Evolutionary conservation across 2,888 invertebrate species (phyloP), one percentile per base, ranked within the genome.

Genomic region (Mimumesa dahlbomi): DNA sequence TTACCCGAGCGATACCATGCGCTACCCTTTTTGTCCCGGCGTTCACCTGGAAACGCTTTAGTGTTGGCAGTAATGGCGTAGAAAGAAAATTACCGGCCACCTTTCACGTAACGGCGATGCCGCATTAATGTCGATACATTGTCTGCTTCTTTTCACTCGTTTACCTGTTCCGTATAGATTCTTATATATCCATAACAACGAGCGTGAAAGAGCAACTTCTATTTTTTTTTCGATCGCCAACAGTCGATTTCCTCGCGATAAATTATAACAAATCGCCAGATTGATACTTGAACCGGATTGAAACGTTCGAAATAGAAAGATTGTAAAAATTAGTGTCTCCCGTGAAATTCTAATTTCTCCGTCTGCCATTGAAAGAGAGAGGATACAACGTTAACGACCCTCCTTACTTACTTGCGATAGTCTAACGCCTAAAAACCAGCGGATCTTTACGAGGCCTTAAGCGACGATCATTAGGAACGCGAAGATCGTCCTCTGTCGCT

Each of bases 401-500:
- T 48, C 29, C 22, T 42, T 21, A 22, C 45, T 50, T 45, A 36
- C 13, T 25, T 16, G 21, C 66, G 25, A 56, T 38, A 58, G 21
- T 13, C 48, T 22, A 42, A 69, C 19, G 40, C 14, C 22, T 45
- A 36, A 70, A 63, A 56, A 13, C 25, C 34, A 29, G 18, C 14
- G 54, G 59, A 58, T 68, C 62, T 59, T 66, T 68, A 54, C 53
- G 62, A 72, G 53, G 67, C 63, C 80, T 75, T 75, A 73, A 77
- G 67, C 75, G 67, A 75, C 42, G 67, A 81, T 83, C 79, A 77
- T 82, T 78, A 78, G 50, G 64, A 70, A 73, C 73, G 57, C 65
- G 67, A 54, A 34, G 64, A 72, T 72, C 66, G 63, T 73, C 75
- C 49, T 64, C 63, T 7, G 59, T 36, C 38, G 64, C 54, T 40